phyloP scores from a whole-genome alignment of 2,113 vertebrate genomes.

The Pseudopipra pipra region DNA sequence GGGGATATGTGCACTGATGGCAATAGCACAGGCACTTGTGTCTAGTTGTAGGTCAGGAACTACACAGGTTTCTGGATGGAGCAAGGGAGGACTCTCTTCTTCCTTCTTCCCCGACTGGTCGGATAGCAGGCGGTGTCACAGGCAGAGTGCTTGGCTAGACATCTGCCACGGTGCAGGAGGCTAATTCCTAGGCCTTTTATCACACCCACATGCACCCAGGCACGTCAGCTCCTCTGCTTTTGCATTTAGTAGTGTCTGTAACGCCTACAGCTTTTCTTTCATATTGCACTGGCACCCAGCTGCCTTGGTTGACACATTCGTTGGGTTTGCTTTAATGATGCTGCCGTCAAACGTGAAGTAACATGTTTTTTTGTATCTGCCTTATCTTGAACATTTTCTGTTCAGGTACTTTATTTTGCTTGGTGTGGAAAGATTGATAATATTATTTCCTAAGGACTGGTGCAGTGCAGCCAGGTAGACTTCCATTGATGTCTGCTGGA shows the following conservation, averaged over 20 bases:
- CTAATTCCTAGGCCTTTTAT: background rate
- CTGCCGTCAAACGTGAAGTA: background rate
- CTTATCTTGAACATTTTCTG: background rate
- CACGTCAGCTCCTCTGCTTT: conserved; percentile 10
- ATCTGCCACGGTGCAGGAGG: background rate
- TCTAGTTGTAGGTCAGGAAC: background rate
- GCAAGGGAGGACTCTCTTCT: background rate
- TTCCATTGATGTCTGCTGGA: conserved; percentile 22
- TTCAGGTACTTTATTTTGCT: background rate
- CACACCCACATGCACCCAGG: background rate
- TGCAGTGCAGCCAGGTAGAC: background rate
- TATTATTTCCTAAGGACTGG: background rate
- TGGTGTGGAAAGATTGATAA: conserved; percentile 6
- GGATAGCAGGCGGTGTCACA: background rate
- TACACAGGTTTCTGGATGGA: background rate
- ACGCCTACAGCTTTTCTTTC: background rate
- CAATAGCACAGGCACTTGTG: background rate
- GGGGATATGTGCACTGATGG: background rate
- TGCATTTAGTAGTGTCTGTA: background rate
- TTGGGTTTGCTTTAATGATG: background rate
- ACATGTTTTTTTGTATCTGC: background rate
- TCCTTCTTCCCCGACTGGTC: background rate
- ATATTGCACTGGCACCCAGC: background rate
- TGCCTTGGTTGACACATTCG: background rate
- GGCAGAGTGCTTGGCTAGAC: background rate